A percentile compares a stretch with the other conserved stretches of the same genome.
phyloP scores from a whole-genome alignment of 2,113 vertebrate species.

The Oceanites oceanicus region DNA sequence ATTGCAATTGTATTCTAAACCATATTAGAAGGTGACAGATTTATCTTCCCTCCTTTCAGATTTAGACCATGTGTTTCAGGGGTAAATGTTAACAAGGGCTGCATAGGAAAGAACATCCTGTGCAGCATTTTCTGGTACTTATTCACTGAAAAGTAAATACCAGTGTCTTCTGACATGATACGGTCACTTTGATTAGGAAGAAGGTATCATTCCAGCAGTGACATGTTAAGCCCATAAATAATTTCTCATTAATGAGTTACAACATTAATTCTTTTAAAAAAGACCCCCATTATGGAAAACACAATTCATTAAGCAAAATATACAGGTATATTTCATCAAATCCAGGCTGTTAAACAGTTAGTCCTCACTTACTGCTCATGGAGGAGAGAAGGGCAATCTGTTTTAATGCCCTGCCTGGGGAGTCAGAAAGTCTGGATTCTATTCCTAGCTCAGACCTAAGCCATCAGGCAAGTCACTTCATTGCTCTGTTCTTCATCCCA shows the following conservation, averaged over 20 bases:
- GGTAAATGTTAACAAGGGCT: neutral
- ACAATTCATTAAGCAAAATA: neutral
- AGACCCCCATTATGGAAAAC: neutral
- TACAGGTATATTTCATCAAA: neutral
- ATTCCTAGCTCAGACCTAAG: neutral
- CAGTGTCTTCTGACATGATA: neutral
- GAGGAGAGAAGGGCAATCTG: neutral
- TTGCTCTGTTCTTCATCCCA: slow-evolving; percentile 4
- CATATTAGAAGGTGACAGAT: neutral
- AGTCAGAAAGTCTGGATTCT: neutral
- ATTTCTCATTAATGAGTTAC: neutral
- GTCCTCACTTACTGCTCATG: neutral
- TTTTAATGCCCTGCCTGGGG: neutral
- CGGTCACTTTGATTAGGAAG: neutral
- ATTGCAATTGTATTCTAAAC: neutral
- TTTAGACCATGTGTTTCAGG: neutral
- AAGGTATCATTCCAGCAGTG: neutral
- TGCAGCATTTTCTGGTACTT: neutral
- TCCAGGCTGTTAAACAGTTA: neutral
- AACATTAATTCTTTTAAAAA: neutral
- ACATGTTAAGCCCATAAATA: neutral
- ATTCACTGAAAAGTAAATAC: neutral
- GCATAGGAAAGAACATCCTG: neutral
- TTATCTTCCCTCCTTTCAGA: neutral
- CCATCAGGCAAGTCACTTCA: neutral